Evolutionary conservation across 2,797 vertebrate genomes (phyloP).

Genomic region (Enoplosus armatus): DNA sequence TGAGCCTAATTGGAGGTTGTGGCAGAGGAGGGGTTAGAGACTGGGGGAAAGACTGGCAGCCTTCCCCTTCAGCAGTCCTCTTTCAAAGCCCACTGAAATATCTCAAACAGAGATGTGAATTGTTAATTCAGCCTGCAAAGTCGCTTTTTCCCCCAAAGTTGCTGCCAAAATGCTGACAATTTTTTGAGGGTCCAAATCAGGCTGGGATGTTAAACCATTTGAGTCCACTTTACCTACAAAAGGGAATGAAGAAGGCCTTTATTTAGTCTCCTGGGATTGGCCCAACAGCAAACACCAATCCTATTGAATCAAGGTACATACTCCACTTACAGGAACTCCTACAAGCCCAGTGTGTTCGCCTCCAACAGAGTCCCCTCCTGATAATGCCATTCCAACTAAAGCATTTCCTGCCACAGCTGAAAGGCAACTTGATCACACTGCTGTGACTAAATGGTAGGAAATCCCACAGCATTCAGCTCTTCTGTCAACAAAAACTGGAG

Average conservation of each 20-base stretch:
- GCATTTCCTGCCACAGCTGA: constrained; percentile 59
- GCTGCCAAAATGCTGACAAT: constrained; percentile 69
- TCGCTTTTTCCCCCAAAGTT: constrained; percentile 42
- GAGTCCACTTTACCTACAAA: constrained; percentile 58
- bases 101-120: constrained; percentile 82
- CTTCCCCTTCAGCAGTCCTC: constrained; percentile 68
- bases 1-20: constrained; percentile 81
- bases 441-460: constrained; percentile 46
- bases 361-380: constrained; percentile 33
- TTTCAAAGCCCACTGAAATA: constrained; percentile 81
- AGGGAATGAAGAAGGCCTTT: constrained; percentile 68
- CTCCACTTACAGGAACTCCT: constrained; percentile 47
- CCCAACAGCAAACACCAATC: constrained; percentile 57
- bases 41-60: constrained; percentile 58
- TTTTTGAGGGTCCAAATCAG: constrained; percentile 75
- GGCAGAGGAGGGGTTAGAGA: constrained; percentile 71
- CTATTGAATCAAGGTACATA: constrained; percentile 50
- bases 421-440: constrained; percentile 52
- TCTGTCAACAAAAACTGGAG: constrained; percentile 13
- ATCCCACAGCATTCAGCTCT: constrained; percentile 25
- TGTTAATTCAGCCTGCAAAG: constrained; percentile 80
- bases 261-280: constrained; percentile 64
- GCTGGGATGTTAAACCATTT: constrained; percentile 66
- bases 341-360: constrained; percentile 22
- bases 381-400: constrained; percentile 54